A percentile compares a stretch with the other conserved stretches of the same genome.
Conservation (phyloP, 2,888 invertebrate genomes). For the Temnothorax rugatulus region DNA sequence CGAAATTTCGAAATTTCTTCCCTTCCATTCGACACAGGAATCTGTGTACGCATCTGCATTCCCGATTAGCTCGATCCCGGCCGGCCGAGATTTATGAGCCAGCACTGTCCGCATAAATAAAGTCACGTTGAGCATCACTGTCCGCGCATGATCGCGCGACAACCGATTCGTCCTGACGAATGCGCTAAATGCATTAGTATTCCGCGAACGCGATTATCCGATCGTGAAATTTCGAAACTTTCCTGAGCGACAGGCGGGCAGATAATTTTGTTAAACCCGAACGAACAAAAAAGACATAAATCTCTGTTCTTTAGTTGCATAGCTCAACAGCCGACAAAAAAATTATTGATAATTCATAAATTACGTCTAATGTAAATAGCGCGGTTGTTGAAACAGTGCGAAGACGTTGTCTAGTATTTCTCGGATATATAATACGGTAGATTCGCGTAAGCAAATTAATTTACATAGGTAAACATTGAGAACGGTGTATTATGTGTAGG, state of each 20-base stretch:
- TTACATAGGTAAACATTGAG: slow-evolving; percentile 25
- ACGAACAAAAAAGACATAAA: slow-evolving; percentile 8
- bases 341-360: neutral
- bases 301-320: neutral
- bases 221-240: slow-evolving; percentile 48
- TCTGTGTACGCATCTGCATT: slow-evolving; percentile 69
- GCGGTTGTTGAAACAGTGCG: neutral
- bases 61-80: slow-evolving; percentile 61
- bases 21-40: slow-evolving; percentile 47
- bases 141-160: slow-evolving; percentile 69
- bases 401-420: neutral
- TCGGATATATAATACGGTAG: neutral
- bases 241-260: neutral
- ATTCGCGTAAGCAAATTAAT: slow-evolving; percentile 27
- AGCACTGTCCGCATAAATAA: slow-evolving; percentile 61
- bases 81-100: slow-evolving; percentile 67
- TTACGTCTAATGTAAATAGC: neutral
- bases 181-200: slow-evolving; percentile 71
- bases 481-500: neutral
- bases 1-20: slow-evolving; percentile 74
- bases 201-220: slow-evolving; percentile 65
- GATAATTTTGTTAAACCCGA: slow-evolving; percentile 12
- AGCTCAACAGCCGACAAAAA: neutral
- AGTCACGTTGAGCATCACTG: slow-evolving; percentile 67
- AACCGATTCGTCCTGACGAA: slow-evolving; percentile 54